Evolutionary conservation across 2,888 invertebrate species (phyloP).

Genomic region (Tigriopus californicus): DNA sequence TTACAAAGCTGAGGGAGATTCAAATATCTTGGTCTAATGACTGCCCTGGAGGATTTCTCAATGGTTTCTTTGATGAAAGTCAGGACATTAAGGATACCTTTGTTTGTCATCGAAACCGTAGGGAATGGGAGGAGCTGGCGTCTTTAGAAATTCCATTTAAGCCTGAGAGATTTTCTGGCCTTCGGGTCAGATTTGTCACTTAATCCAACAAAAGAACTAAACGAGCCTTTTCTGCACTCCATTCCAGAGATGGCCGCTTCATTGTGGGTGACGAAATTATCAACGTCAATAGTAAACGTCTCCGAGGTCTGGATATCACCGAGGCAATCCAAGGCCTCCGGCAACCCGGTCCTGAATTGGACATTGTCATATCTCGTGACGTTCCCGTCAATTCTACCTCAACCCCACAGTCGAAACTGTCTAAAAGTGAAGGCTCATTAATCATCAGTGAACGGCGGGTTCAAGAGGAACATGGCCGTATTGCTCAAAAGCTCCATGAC

Average conservation of each 20-base stretch:
- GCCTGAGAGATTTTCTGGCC: no score
- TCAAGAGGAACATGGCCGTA: neutral
- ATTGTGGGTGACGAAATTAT: constrained; percentile 49
- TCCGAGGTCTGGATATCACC: constrained; percentile 38
- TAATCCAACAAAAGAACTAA: neutral
- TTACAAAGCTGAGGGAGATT: no score
- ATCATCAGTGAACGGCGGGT: neutral
- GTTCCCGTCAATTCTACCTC: neutral
- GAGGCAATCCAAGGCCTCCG: constrained; percentile 18
- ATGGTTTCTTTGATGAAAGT: no score
- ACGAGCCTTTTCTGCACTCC: constrained; percentile 13
- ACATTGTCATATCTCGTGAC: constrained; percentile 28
- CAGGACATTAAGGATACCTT: no score
- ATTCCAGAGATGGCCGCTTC: constrained; percentile 41
- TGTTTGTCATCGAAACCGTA: no score
- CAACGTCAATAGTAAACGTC: constrained; percentile 46
- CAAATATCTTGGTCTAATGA: no score
- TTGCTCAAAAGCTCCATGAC: neutral
- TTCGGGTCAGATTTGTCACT: no score
- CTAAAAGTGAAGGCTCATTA: neutral
- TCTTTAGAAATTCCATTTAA: no score
- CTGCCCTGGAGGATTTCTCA: no score
- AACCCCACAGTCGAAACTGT: no score
- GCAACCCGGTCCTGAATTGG: constrained; percentile 27
- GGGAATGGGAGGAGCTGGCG: no score